Percentiles rank a stretch among this genome's conserved stretches.
phyloP scores from a whole-genome alignment of 2,797 vertebrate genomes.

The Sebastes cheni region DNA sequence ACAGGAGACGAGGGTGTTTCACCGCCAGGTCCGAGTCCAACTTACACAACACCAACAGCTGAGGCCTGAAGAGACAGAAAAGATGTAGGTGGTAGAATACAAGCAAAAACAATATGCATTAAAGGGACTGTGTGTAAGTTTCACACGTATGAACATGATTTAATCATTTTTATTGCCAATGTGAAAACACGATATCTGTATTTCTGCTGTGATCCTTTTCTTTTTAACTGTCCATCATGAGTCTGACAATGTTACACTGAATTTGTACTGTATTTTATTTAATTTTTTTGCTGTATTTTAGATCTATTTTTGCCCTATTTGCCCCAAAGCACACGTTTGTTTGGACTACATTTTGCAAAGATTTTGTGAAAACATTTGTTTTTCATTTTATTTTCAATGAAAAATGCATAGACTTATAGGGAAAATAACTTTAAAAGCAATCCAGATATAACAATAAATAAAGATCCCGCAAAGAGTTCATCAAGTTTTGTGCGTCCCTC shows the following conservation, averaged over 20 bases:
- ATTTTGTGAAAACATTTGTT: not conserved
- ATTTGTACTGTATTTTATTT: not conserved
- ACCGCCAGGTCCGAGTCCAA: constrained; percentile 85
- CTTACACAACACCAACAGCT: constrained; percentile 91
- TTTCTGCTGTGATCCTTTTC: not conserved
- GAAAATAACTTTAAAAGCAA: not conserved
- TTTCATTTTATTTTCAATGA: not conserved
- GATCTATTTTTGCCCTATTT: not conserved
- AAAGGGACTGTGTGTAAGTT: too few relatives aligned
- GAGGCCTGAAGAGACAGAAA: constrained; percentile 81
- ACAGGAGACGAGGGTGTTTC: constrained; percentile 91
- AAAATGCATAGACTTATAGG: not conserved
- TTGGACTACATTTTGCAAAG: not conserved
- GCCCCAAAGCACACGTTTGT: not conserved
- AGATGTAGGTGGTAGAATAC: too few relatives aligned
- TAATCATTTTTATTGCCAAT: too few relatives aligned
- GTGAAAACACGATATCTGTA: not conserved
- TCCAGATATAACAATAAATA: not conserved
- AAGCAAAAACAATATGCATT: not conserved
- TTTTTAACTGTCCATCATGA: not conserved
- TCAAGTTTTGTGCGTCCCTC: fast-evolving
- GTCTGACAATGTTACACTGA: not conserved
- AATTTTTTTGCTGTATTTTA: not conserved
- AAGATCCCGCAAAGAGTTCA: not conserved
- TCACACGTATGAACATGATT: too few relatives aligned